Percentiles rank a stretch among this genome's conserved stretches.
Evolutionary conservation across 1,140 invertebrate genomes (phyloP).

Genomic region (Drosophila kohkoa): DNA sequence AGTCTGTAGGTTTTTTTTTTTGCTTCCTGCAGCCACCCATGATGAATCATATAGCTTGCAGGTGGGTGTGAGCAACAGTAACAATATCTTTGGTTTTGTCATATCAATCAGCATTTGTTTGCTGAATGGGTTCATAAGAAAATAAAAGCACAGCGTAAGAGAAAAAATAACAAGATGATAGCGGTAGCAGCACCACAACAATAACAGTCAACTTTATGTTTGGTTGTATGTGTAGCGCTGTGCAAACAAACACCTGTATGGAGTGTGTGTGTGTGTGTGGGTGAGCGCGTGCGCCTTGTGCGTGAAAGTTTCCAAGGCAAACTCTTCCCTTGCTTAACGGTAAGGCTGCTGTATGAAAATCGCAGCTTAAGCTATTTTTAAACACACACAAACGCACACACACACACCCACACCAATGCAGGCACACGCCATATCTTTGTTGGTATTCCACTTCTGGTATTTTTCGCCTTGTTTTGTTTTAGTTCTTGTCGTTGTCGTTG

Average conservation of each 20-base stretch:
- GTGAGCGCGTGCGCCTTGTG: slow-evolving; percentile 26
- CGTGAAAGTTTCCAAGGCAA: slow-evolving; percentile 6
- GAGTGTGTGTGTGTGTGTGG: slow-evolving; percentile 22
- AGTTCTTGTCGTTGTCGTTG: no score
- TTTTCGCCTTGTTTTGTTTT: not conserved
- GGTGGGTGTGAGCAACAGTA: slow-evolving; percentile 34
- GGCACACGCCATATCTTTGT: slow-evolving; percentile 4
- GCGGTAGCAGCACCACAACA: slow-evolving; percentile 27
- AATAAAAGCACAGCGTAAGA: slow-evolving; percentile 17
- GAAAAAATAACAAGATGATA: slow-evolving; percentile 13
- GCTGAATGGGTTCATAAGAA: slow-evolving; percentile 39
- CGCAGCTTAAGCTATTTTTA: slow-evolving; percentile 37
- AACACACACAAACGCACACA: slow-evolving; percentile 7
- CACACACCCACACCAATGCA: slow-evolving; percentile 2
- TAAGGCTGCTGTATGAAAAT: slow-evolving; percentile 12
- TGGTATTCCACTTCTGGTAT: slow-evolving; percentile 22
- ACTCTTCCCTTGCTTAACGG: slow-evolving; percentile 22
- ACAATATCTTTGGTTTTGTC: slow-evolving; percentile 41
- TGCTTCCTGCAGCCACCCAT: slow-evolving; percentile 47
- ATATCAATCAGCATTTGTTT: slow-evolving; percentile 70
- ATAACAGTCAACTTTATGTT: slow-evolving; percentile 2
- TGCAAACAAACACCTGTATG: slow-evolving; percentile 37
- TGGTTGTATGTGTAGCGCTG: slow-evolving; percentile 27
- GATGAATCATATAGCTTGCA: slow-evolving; percentile 45
- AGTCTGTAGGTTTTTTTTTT: not conserved